Evolutionary conservation across 2,113 vertebrate genomes (phyloP).

Genomic region (Oryzias celebensis): DNA sequence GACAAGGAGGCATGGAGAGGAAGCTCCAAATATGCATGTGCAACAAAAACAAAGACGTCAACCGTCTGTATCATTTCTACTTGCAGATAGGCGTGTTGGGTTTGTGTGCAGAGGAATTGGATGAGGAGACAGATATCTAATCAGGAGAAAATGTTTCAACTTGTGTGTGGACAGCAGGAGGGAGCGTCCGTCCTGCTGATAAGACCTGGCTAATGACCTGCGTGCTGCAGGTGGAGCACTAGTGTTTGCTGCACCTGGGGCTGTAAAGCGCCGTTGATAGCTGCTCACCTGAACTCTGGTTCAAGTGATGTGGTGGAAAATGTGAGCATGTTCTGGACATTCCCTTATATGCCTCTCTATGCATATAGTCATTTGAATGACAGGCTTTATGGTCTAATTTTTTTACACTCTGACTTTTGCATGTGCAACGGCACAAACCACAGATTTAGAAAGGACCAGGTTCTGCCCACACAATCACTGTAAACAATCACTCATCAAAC

Average conservation of each 20-base stretch:
- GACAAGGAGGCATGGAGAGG: slow-evolving; percentile 62
- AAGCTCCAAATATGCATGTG: slow-evolving; percentile 26
- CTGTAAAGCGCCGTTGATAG: not conserved
- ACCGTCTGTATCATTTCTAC: slow-evolving; percentile 11
- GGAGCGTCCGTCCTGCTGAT: slow-evolving; percentile 11
- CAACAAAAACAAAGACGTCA: slow-evolving; percentile 21
- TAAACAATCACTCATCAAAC: no score
- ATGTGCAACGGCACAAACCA: no score
- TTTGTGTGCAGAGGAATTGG: slow-evolving; percentile 7
- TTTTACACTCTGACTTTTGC: no score
- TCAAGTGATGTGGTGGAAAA: not conserved
- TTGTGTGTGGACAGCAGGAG: slow-evolving; percentile 7
- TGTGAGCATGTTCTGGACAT: not conserved
- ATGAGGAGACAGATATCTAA: slow-evolving; percentile 29
- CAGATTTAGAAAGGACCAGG: no score
- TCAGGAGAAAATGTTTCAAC: slow-evolving; percentile 16
- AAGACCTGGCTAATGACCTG: slow-evolving; percentile 13
- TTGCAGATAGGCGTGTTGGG: slow-evolving; percentile 18
- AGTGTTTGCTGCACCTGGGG: not conserved
- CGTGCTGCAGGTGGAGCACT: not conserved
- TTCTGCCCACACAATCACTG: no score
- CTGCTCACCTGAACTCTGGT: not conserved
- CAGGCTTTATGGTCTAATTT: no score
- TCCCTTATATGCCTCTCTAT: no score
- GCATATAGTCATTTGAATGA: no score